phyloP scores from a whole-genome alignment of 64 coral and sea anemone species.

The Hydrozoanthus tunicans region DNA sequence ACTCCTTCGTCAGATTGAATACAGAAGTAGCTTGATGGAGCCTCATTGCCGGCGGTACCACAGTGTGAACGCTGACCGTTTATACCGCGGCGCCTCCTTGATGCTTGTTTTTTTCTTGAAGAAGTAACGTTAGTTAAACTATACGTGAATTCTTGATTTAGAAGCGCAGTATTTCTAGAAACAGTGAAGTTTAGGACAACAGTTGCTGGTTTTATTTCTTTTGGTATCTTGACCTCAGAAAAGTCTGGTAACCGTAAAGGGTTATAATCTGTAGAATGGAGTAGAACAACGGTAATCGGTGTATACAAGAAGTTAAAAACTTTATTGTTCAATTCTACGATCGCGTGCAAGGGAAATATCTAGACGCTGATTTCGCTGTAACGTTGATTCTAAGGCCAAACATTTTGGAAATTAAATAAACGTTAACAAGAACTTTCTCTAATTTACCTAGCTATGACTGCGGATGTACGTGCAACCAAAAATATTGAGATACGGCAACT shows the following conservation, averaged over 20 bases:
- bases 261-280: not conserved
- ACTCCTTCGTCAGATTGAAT: not conserved
- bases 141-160: not conserved
- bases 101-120: not conserved
- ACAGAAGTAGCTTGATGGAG: slow-evolving; percentile 21
- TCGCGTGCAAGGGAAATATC: too few species aligned
- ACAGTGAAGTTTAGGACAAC: slow-evolving; percentile 10
- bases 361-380: too few species aligned
- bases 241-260: not conserved
- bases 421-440: too few species aligned
- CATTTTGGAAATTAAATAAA: too few species aligned
- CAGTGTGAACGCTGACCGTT: not conserved
- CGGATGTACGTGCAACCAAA: too few species aligned
- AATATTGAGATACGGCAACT: too few species aligned
- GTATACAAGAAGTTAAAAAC: too few species aligned
- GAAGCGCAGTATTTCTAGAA: not conserved
- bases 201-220: slow-evolving; percentile 17
- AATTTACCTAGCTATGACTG: too few species aligned
- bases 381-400: too few species aligned
- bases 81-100: slow-evolving; percentile 1
- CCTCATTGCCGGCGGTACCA: not conserved
- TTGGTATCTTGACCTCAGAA: slow-evolving; percentile 32
- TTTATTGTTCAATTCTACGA: too few species aligned
- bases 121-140: slow-evolving; percentile 2
- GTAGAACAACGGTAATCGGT: not conserved